Evolutionary conservation across 2,888 invertebrate species (phyloP).

Genomic region (Neocrepidodera transversa): DNA sequence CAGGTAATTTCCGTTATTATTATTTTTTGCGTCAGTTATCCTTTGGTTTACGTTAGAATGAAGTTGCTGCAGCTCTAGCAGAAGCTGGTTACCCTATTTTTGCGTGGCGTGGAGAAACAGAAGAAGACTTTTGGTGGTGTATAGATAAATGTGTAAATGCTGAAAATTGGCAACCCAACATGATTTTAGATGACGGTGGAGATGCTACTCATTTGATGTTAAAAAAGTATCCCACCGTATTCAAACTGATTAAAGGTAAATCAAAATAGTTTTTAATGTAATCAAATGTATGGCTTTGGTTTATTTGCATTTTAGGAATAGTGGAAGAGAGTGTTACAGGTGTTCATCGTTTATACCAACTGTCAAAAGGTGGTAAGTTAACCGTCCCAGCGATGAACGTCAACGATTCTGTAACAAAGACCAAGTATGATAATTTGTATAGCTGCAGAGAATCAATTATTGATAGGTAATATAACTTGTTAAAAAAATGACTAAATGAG

Average conservation of each 20-base stretch:
- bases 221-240: conserved; percentile 92
- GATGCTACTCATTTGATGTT: conserved; percentile 96
- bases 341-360: conserved; percentile 95
- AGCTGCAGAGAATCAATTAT: conserved; percentile 93
- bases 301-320: conserved; percentile 70
- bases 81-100: conserved; percentile 90
- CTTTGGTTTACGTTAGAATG: conserved; percentile 70
- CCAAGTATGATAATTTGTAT: conserved; percentile 96
- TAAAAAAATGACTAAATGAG: background rate
- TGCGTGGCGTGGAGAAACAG: conserved; percentile 97
- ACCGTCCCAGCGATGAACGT: conserved; percentile 98
- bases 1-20: conserved; percentile 64
- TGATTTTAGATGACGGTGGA: conserved; percentile 97
- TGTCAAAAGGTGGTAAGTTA: conserved; percentile 92
- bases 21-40: background rate
- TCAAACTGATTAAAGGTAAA: conserved; percentile 86
- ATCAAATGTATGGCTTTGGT: too few relatives aligned
- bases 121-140: conserved; percentile 99
- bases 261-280: background rate
- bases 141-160: conserved; percentile 94
- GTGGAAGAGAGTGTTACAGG: conserved; percentile 98
- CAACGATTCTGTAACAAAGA: conserved; percentile 97
- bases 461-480: conserved; percentile 68
- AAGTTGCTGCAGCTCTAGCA: conserved; percentile 94
- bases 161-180: conserved; percentile 95